A percentile compares a stretch with the other conserved stretches of the same genome.
These are phyloP conservation scores for Bergia puertoricense DNA, from an alignment of 92 coral and sea anemone genomes.

Conservation along the genomic window DNA sequence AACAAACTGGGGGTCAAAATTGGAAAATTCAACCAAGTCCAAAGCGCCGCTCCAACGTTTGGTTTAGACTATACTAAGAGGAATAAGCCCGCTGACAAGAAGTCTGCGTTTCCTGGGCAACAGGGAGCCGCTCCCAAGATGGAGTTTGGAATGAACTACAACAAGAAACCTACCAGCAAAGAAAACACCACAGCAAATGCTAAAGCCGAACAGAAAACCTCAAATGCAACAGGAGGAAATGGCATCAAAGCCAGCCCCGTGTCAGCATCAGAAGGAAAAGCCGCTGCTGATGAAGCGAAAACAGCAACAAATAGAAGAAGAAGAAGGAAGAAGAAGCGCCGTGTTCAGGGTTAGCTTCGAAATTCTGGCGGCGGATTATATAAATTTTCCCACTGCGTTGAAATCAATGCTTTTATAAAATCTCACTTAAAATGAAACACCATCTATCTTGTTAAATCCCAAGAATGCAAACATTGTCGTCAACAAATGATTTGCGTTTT, in stretches of 20 bases:
- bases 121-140: slow-evolving; percentile 26
- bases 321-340: slow-evolving; percentile 12
- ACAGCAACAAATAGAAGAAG: slow-evolving; percentile 7
- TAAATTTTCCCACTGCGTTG: neutral
- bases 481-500: neutral
- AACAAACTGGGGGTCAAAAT: slow-evolving; percentile 36
- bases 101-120: slow-evolving; percentile 6
- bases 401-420: neutral
- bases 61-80: slow-evolving; percentile 32
- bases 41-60: slow-evolving; percentile 14
- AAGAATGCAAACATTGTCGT: neutral
- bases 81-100: slow-evolving; percentile 18
- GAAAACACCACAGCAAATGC: neutral
- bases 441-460: neutral
- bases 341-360: slow-evolving; percentile 28
- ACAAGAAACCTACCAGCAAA: slow-evolving; percentile 9
- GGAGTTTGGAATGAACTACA: slow-evolving; percentile 38
- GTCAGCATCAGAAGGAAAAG: neutral
- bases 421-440: neutral
- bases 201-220: slow-evolving; percentile 7
- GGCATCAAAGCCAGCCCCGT: neutral
- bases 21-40: slow-evolving; percentile 17
- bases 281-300: slow-evolving; percentile 1
- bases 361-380: slow-evolving; percentile 9
- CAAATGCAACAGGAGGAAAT: neutral